These are phyloP conservation scores for Cryptotermes secundus DNA, from an alignment of 1,140 invertebrate species.

Conservation along the genomic window DNA sequence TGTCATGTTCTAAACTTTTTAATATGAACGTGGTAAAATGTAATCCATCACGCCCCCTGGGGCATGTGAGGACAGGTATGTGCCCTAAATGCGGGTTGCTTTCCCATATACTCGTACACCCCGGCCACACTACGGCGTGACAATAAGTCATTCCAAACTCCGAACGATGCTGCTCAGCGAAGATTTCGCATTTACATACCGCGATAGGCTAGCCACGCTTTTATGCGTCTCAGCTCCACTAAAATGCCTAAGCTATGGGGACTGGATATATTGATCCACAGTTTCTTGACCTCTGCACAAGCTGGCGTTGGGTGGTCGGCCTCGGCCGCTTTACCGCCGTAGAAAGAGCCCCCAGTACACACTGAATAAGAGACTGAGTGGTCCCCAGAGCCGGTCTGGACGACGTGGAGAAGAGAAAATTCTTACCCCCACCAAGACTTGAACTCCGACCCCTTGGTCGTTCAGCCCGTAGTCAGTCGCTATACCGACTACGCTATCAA, in stretches of 20 bases:
- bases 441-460: too few species aligned
- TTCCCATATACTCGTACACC: not conserved
- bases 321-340: too few species aligned
- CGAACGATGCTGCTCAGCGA: not conserved
- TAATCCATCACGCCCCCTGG: conserved; percentile 8
- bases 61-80: conserved; percentile 16
- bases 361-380: too few species aligned
- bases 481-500: too few species aligned
- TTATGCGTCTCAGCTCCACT: not conserved
- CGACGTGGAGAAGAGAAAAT: too few species aligned
- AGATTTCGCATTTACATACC: not conserved
- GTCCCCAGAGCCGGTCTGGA: too few species aligned
- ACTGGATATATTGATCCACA: too few species aligned
- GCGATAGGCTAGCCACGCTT: not conserved
- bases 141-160: not conserved
- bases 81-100: conserved; percentile 4
- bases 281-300: too few species aligned
- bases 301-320: too few species aligned
- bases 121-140: not conserved
- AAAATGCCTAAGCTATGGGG: not conserved
- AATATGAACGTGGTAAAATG: conserved; percentile 9
- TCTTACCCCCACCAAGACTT: too few species aligned
- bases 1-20: conserved; percentile 15
- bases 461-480: too few species aligned
- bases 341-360: too few species aligned